These are phyloP conservation scores for Agraylea sexmaculata DNA, from an alignment of 1,140 invertebrate genomes.

Conservation along the genomic window DNA sequence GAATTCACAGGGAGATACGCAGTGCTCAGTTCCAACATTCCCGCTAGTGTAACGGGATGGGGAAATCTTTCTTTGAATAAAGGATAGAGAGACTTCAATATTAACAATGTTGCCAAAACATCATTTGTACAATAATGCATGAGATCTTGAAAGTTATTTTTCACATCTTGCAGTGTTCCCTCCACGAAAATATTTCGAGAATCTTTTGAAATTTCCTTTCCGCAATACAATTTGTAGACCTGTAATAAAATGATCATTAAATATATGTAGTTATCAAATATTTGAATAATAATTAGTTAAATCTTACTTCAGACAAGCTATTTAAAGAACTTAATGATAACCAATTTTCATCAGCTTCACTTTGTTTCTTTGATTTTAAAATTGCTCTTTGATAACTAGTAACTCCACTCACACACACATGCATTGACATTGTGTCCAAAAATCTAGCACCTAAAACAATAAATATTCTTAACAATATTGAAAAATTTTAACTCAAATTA, in stretches of 20 bases:
- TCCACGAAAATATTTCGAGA: slow-evolving; percentile 76
- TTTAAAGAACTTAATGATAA: slow-evolving; percentile 75
- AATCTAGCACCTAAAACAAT: slow-evolving; percentile 52
- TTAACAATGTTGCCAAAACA: slow-evolving; percentile 72
- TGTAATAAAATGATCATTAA: no score
- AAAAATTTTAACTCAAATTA: slow-evolving; percentile 4
- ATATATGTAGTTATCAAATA: no score
- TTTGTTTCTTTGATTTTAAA: slow-evolving; percentile 54
- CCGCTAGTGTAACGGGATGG: slow-evolving; percentile 89
- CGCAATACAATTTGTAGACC: slow-evolving; percentile 77
- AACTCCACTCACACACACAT: slow-evolving; percentile 86
- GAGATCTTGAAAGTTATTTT: slow-evolving; percentile 66
- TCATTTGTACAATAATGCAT: slow-evolving; percentile 88
- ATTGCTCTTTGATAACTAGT: slow-evolving; percentile 85
- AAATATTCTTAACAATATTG: neutral
- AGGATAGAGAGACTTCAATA: slow-evolving; percentile 68
- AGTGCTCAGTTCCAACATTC: slow-evolving; percentile 84
- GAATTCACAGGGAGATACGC: slow-evolving; percentile 82
- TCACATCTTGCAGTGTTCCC: slow-evolving; percentile 68
- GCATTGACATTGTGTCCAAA: slow-evolving; percentile 96
- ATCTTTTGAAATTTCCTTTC: slow-evolving; percentile 58
- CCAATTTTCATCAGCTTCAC: slow-evolving; percentile 57
- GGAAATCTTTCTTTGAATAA: slow-evolving; percentile 84
- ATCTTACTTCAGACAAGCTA: slow-evolving; percentile 59
- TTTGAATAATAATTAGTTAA: neutral